Conservation (phyloP, 2,797 vertebrate genomes). For the Australoheros facetus region DNA sequence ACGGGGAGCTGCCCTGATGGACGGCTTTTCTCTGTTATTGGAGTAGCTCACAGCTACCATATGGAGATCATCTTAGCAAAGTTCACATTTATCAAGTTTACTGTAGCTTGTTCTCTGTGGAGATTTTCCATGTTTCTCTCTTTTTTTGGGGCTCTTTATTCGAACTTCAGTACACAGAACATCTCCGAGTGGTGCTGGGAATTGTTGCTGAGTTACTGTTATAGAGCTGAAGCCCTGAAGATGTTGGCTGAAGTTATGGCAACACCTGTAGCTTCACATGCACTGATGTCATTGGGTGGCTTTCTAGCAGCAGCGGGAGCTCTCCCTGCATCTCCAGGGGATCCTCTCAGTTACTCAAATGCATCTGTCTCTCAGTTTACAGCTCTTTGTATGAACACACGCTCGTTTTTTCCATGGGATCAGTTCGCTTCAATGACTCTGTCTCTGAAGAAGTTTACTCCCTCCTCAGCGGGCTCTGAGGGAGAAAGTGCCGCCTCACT, state of each 20-base stretch:
- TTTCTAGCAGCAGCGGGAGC: conserved; percentile 19
- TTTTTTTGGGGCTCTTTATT: conserved; percentile 26
- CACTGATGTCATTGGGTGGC: conserved; percentile 40
- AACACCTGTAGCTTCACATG: conserved; percentile 53
- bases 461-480: conserved; percentile 49
- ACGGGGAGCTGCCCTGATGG: conserved; percentile 28
- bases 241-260: conserved; percentile 58
- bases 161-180: conserved; percentile 24
- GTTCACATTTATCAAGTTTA: conserved; percentile 29
- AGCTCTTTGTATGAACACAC: background rate
- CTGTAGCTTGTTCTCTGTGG: conserved; percentile 13
- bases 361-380: conserved; percentile 10
- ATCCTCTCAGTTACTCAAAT: conserved; percentile 10
- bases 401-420: conserved; percentile 20
- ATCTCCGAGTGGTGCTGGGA: conserved; percentile 44
- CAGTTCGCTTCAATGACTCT: conserved; percentile 26
- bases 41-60: conserved; percentile 32
- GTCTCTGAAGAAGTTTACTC: conserved; percentile 17
- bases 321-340: background rate
- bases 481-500: conserved; percentile 77
- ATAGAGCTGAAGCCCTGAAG: conserved; percentile 58
- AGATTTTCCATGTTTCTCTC: background rate
- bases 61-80: conserved; percentile 56
- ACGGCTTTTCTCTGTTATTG: conserved; percentile 6
- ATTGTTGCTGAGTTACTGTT: conserved; percentile 64